Percentiles rank a stretch among this genome's conserved stretches.
Conservation (phyloP, 2,797 vertebrate genomes). For the Pelodytes ibericus region DNA sequence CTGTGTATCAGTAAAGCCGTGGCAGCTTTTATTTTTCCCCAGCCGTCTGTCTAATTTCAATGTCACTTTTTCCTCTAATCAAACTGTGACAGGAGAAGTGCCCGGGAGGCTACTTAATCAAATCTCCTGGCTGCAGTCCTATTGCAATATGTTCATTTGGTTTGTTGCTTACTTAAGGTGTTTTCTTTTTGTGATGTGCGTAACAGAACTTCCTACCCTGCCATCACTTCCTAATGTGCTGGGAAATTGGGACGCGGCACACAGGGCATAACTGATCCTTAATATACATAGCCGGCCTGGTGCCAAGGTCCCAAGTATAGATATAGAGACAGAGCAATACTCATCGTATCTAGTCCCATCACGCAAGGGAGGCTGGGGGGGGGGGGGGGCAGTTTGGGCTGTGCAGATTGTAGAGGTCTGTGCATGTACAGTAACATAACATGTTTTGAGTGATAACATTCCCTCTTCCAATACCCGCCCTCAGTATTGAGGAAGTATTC, state of each 20-base stretch:
- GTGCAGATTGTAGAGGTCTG: too few species aligned
- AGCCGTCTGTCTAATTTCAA: background rate
- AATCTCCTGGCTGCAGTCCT: slow-evolving; percentile 6
- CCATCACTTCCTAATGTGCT: slow-evolving; percentile 1
- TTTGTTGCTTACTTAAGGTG: slow-evolving; percentile 7
- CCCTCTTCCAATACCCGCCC: too few species aligned
- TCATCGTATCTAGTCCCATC: too few species aligned
- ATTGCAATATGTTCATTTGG: slow-evolving; percentile 7
- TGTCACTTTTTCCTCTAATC: background rate
- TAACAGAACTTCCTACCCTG: background rate
- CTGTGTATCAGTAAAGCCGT: too few species aligned
- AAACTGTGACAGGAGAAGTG: slow-evolving; percentile 6
- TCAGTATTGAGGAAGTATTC: too few species aligned
- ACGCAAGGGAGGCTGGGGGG: too few species aligned
- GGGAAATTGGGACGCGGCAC: slow-evolving; percentile 12
- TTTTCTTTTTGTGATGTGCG: slow-evolving; percentile 8
- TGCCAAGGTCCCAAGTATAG: background rate
- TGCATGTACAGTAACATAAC: too few species aligned
- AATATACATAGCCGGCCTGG: background rate
- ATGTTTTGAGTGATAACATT: too few species aligned
- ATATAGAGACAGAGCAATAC: background rate
- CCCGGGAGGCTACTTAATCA: slow-evolving; percentile 20
- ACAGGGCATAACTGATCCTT: background rate
- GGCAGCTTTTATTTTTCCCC: too few species aligned
- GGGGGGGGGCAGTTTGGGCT: too few species aligned